Evolutionary conservation across 2,888 invertebrate genomes (phyloP).

Genomic region (Pachydiplax longipennis): DNA sequence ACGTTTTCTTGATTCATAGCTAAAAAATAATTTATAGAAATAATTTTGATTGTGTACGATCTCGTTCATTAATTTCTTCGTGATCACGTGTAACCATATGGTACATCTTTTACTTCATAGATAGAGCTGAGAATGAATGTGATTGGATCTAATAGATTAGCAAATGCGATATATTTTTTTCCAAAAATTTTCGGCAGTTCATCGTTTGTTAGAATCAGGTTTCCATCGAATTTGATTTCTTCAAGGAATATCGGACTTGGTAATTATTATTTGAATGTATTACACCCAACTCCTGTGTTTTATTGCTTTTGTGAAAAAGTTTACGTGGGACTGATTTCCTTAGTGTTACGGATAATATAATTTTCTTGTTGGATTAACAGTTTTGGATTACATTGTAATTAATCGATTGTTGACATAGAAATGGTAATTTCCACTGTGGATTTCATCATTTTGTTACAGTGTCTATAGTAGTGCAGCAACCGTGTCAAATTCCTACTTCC

Average conservation of each 20-base stretch:
- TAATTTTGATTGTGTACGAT: background rate
- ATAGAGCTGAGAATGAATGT: slow-evolving; percentile 23
- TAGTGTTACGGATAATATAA: too few species aligned
- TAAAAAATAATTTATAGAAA: background rate
- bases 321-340: background rate
- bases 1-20: background rate
- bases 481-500: background rate
- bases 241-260: slow-evolving; percentile 13
- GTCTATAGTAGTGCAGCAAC: too few species aligned
- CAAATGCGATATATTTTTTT: slow-evolving; percentile 7
- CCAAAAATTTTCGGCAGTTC: background rate
- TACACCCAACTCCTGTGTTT: background rate
- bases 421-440: too few species aligned
- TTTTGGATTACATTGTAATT: too few species aligned
- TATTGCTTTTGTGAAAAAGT: background rate
- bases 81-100: background rate
- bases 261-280: background rate
- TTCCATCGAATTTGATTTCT: background rate
- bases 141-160: background rate
- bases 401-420: too few species aligned
- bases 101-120: slow-evolving; percentile 15
- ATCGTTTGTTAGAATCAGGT: background rate
- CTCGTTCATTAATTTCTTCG: background rate
- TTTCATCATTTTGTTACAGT: too few species aligned
- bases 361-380: too few species aligned